phyloP scores from a whole-genome alignment of 1,140 invertebrate species.

The Papilio polyxenes region DNA sequence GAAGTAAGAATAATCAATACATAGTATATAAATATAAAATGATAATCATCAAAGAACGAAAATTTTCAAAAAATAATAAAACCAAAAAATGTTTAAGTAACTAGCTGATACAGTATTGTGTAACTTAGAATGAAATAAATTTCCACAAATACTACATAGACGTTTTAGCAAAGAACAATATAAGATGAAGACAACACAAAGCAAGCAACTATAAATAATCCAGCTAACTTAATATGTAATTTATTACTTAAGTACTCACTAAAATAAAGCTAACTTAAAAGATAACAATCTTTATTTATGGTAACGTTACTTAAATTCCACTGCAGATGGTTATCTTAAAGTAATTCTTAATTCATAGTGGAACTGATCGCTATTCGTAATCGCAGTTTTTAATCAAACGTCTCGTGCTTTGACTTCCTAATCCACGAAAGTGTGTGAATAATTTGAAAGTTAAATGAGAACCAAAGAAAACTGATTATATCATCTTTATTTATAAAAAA shows the following conservation, averaged over 20 bases:
- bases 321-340: slow-evolving; percentile 18
- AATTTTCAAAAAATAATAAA: no score
- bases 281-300: slow-evolving; percentile 22
- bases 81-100: no score
- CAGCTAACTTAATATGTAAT: background rate
- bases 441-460: slow-evolving; percentile 10
- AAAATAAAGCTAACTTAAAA: slow-evolving; percentile 7
- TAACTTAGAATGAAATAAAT: no score
- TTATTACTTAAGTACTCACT: slow-evolving; percentile 19
- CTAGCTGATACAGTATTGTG: no score
- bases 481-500: background rate
- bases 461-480: background rate
- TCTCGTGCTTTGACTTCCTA: background rate
- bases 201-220: background rate
- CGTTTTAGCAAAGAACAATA: background rate
- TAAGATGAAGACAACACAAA: background rate
- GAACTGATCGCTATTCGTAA: slow-evolving; percentile 2
- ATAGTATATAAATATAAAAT: no score
- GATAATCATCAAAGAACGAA: no score
- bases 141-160: background rate
- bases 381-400: slow-evolving; percentile 4
- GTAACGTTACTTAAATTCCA: slow-evolving; percentile 14
- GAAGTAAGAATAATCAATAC: no score
- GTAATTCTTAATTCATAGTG: slow-evolving; percentile 16
- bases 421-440: background rate